Evolutionary conservation across 30 jellyfish, hydroid and myxozoan genomes (phyloP), one percentile per base, ranked within the genome.

Genomic region (Hydra vulgaris): DNA sequence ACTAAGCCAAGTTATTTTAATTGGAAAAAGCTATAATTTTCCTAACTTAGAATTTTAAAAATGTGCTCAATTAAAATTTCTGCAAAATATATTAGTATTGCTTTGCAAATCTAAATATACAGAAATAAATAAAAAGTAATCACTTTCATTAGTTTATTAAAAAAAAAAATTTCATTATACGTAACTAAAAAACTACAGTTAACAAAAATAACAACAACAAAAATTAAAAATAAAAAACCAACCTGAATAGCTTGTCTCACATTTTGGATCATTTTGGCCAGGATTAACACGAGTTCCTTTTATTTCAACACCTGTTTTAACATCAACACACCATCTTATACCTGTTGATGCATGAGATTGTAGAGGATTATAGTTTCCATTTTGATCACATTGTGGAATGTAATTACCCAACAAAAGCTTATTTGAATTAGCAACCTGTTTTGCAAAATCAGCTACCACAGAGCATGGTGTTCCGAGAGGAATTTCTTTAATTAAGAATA

Each of bases 391-490:
- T 23, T 77, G 80, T 18, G 84, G 84, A 7, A 54, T 54, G 76
- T 3, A 68, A 23, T 16, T 23, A 3, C 75, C 75, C 25, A 68
- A 23, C 16, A 56, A 15, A 56, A 7, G 25, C 7, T 23, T 68
- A n/a, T 20, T 3, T 68, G 75, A 68, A 8, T 20, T 23, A 15
- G 17, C 18, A 56, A 81, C 20, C 67, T 80, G 87, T 15, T 55
- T 56, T 70, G 87, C 87, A 55, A 61, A 66, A 80, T 80, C 83
- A 23, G 27, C 71, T 21, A 21, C 87, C 24, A 80, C 81, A 25
- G 71, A 8, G 72, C 87, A 80, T 20, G 87, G 70, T 55, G 75
- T 68, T n/a, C 70, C 73, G 26, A 12, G 19, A 74, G 87, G 84
- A 56, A 18, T 21, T 80, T 74, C 70, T 40, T 40, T 40, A 40